These are phyloP conservation scores for Trypoxylus dichotomus DNA, from an alignment of 1,140 invertebrate species.

Conservation along the genomic window DNA sequence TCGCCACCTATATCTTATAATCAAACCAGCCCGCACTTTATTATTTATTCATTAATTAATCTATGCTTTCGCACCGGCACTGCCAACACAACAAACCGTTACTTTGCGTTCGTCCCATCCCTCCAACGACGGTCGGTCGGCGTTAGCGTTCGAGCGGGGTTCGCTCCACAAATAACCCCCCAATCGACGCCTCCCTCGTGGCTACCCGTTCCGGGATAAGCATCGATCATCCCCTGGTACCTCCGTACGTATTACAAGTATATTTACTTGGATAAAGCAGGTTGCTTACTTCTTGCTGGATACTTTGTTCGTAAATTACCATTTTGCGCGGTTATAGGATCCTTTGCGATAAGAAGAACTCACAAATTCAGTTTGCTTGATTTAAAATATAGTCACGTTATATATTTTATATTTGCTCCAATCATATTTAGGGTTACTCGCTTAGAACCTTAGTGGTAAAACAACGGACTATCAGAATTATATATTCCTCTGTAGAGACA, in stretches of 20 bases:
- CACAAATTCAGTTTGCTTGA: no score
- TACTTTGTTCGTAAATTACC: neutral
- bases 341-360: no score
- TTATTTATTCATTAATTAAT: constrained; percentile 49
- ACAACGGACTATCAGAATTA: no score
- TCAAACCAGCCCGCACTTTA: constrained; percentile 45
- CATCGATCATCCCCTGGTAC: constrained; percentile 7
- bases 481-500: no score
- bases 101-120: constrained; percentile 5
- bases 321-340: no score
- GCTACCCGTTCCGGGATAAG: constrained; percentile 14
- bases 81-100: constrained; percentile 17
- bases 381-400: no score
- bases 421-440: no score
- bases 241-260: neutral
- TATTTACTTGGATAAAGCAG: neutral
- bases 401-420: no score
- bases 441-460: no score
- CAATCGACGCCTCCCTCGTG: constrained; percentile 10
- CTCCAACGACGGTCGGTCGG: neutral
- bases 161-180: constrained; percentile 9
- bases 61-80: constrained; percentile 32
- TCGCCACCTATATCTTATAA: constrained; percentile 46
- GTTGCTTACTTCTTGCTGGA: neutral
- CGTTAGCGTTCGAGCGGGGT: neutral